These are phyloP conservation scores for Pardosa pseudoannulata DNA, from an alignment of 2,888 invertebrate genomes.

Conservation along the genomic window DNA sequence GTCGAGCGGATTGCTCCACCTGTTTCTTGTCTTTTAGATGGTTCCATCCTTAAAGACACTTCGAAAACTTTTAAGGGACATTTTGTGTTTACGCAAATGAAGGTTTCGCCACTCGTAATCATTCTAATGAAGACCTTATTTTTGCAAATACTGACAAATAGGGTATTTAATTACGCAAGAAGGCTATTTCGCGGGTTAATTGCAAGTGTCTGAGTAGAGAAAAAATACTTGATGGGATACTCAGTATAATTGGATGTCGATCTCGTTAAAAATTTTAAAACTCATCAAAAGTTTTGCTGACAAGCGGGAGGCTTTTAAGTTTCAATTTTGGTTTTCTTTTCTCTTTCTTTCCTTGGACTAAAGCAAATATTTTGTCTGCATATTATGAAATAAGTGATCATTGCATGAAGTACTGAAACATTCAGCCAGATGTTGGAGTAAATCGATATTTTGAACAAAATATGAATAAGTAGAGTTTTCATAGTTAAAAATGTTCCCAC, in stretches of 20 bases:
- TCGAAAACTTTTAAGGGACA: constrained; percentile 53
- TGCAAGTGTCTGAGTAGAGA: neutral
- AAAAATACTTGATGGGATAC: neutral
- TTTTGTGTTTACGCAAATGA: constrained; percentile 19
- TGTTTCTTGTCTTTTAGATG: constrained; percentile 54
- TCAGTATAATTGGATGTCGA: neutral
- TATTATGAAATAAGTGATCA: too few relatives aligned
- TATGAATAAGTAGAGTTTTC: too few relatives aligned
- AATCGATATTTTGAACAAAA: too few relatives aligned
- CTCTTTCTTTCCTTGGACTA: neutral
- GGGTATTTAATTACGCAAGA: neutral
- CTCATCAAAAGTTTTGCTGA: neutral
- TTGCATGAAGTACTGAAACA: too few relatives aligned
- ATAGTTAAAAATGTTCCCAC: too few relatives aligned
- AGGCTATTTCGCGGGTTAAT: neutral
- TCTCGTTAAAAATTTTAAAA: neutral
- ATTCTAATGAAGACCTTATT: constrained; percentile 38
- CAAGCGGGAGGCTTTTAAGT: too few relatives aligned
- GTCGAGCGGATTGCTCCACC: constrained; percentile 39
- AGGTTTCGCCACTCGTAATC: constrained; percentile 23
- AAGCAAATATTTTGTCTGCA: too few relatives aligned
- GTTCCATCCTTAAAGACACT: constrained; percentile 8
- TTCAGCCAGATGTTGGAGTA: too few relatives aligned
- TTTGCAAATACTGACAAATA: neutral
- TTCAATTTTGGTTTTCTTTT: neutral